Evolutionary conservation across 2,888 invertebrate species (phyloP).

Genomic region (Drosophila mercatorum): DNA sequence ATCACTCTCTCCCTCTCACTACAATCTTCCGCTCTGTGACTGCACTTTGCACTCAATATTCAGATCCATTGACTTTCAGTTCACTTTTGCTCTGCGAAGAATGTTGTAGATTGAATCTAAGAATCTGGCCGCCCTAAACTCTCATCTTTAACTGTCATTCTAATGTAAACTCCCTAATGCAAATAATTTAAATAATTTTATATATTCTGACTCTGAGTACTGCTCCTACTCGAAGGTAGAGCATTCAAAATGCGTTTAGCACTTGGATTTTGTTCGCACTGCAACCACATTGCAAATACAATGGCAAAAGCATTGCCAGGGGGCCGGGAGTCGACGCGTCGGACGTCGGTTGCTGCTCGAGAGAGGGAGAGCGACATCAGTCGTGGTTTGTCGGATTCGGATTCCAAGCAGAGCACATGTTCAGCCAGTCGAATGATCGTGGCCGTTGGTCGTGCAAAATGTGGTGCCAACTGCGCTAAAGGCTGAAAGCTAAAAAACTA

Average conservation of each 20-base stretch:
- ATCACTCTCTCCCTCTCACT: conserved; percentile 3
- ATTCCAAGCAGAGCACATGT: conserved; percentile 61
- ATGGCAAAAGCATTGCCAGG: conserved; percentile 30
- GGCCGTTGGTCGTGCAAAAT: conserved; percentile 29
- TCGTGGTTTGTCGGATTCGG: conserved; percentile 26
- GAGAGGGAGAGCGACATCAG: conserved; percentile 10
- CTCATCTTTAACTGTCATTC: neutral
- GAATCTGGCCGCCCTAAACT: neutral
- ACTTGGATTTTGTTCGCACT: conserved; percentile 30
- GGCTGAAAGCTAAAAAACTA: conserved; percentile 24
- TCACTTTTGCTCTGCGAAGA: neutral
- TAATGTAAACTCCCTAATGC: neutral
- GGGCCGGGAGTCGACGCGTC: conserved; percentile 20
- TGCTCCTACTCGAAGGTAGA: conserved; percentile 21
- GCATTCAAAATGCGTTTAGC: conserved; percentile 11
- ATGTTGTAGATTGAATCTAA: neutral
- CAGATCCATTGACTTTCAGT: neutral
- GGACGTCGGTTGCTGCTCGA: neutral
- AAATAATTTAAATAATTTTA: neutral
- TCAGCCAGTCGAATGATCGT: conserved; percentile 32
- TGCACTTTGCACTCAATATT: conserved; percentile 10
- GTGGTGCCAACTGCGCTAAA: conserved; percentile 27
- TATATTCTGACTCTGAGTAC: neutral
- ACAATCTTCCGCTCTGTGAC: conserved; percentile 23
- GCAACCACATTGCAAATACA: conserved; percentile 64